These are phyloP conservation scores for Argyresthia goedartella DNA, from an alignment of 2,888 invertebrate species.

Conservation along the genomic window DNA sequence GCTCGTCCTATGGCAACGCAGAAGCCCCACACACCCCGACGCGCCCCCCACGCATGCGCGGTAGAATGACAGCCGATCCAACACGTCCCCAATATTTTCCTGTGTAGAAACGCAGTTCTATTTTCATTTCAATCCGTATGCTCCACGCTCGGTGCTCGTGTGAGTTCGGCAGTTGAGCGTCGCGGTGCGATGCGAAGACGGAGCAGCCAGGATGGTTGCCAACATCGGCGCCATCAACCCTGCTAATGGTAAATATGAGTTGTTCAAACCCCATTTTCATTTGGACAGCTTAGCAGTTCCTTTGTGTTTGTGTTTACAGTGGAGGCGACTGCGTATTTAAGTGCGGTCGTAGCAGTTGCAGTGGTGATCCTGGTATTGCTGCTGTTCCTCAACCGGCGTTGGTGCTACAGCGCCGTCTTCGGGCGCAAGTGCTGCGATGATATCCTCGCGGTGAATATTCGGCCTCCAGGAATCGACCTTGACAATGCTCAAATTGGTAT, in stretches of 20 bases:
- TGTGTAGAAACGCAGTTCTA: slow-evolving; percentile 10
- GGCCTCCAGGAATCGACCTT: slow-evolving; percentile 38
- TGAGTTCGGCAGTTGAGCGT: not conserved
- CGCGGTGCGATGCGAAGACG: slow-evolving; percentile 25
- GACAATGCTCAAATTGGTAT: slow-evolving; percentile 61
- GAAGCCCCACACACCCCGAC: slow-evolving; percentile 47
- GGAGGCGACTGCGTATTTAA: slow-evolving; percentile 91
- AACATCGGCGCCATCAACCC: slow-evolving; percentile 52
- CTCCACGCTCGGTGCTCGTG: not conserved
- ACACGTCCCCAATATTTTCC: slow-evolving; percentile 46
- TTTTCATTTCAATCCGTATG: not conserved
- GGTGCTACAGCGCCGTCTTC: slow-evolving; percentile 54
- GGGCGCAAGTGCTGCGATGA: slow-evolving; percentile 53
- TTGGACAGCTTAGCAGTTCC: not conserved
- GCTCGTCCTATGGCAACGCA: slow-evolving; percentile 47
- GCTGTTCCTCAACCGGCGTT: slow-evolving; percentile 87
- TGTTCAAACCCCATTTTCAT: not conserved
- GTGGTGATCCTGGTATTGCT: slow-evolving; percentile 86
- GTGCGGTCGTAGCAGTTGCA: slow-evolving; percentile 87
- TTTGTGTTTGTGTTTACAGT: slow-evolving; percentile 40
- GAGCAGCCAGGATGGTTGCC: slow-evolving; percentile 51
- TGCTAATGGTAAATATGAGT: slow-evolving; percentile 42
- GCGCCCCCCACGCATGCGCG: slow-evolving; percentile 56
- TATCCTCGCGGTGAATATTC: slow-evolving; percentile 55
- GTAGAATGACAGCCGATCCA: slow-evolving; percentile 47